Evolutionary conservation across 2,888 invertebrate species (phyloP).

Genomic region (Sesia apiformis): DNA sequence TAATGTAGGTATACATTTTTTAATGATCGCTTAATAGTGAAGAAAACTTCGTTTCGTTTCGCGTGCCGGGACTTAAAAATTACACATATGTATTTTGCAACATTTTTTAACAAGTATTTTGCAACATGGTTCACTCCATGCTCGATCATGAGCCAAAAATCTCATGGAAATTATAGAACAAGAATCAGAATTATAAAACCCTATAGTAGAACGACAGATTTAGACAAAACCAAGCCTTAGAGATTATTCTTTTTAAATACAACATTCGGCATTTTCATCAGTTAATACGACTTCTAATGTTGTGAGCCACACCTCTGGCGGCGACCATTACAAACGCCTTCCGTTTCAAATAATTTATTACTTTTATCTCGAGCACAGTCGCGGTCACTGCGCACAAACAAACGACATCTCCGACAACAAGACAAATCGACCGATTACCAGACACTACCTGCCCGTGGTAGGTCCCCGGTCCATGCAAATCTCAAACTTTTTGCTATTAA

Average conservation of each 20-base stretch:
- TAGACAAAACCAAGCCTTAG: background rate
- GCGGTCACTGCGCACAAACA: conserved; percentile 68
- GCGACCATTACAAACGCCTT: conserved; percentile 59
- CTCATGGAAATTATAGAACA: no score
- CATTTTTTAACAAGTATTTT: no score
- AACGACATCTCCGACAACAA: conserved; percentile 67
- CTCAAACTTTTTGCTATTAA: conserved; percentile 32
- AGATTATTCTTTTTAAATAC: background rate
- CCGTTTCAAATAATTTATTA: conserved; percentile 68
- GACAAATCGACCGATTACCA: conserved; percentile 71
- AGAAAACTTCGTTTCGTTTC: no score
- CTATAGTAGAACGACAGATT: no score
- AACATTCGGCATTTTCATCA: background rate
- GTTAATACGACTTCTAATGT: conserved; percentile 35
- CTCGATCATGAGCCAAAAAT: no score
- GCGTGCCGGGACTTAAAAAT: no score
- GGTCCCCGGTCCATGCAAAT: conserved; percentile 58
- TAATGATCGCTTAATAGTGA: no score
- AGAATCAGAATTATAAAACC: no score
- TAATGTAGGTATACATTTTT: no score
- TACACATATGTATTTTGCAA: no score
- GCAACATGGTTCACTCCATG: no score
- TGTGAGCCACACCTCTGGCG: conserved; percentile 50
- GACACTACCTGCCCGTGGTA: conserved; percentile 64
- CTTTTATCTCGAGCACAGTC: conserved; percentile 66